Base-by-base conservation (phyloP, 35 echinoderm and acorn worm species). In the Apostichopus parvimensis region DNA sequence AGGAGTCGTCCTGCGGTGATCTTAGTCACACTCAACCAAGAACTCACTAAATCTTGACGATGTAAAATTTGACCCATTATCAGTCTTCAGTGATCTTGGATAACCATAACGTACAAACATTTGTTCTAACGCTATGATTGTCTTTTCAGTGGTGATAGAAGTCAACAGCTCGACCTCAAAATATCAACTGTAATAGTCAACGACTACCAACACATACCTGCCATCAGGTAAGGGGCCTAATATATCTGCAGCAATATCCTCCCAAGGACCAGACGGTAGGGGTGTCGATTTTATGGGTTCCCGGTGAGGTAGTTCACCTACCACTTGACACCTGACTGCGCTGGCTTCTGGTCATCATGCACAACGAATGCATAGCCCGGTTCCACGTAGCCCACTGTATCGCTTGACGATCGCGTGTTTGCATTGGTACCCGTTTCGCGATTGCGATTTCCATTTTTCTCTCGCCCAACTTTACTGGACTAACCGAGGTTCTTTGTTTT, bases 131-230 rank as follows among this genome's bases (percentile, higher is more conserved):
- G 53, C 73, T 17, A 66, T 21, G 57, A 91, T 91, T 13, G 58
- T 53, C 8, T 66, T 59, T 45, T 91, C 73, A 45, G 11, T 6
- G 24, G 23, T 53, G 52, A 54, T 77, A 23, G 73, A 91, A 12
- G 9, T 54, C n/a, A 91, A 13, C 8, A 78, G 77, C 5, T 91
- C 73, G 9, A 96, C 95, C 6, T 91, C 84, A 1, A 92, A 92
- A 77, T 92, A 96, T 82, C 93, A 1, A 5, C 92, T 91, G 80
- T 95, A 96, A 24, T 92, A 78, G 45, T 96, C 95, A n/a, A 96
- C 85, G 18, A 96, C 57, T 13, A 94, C 95, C 26, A 96, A 70
- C 26, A 79, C 72, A 53, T 95, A 90, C 24, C 93, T 91, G 10
- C 91, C 94, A 23, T 73, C 78, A 9, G 91, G 85, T 55, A 95